These are phyloP conservation scores for Antrozous pallidus DNA, from an alignment of 2,797 vertebrate genomes.

Conservation along the genomic window DNA sequence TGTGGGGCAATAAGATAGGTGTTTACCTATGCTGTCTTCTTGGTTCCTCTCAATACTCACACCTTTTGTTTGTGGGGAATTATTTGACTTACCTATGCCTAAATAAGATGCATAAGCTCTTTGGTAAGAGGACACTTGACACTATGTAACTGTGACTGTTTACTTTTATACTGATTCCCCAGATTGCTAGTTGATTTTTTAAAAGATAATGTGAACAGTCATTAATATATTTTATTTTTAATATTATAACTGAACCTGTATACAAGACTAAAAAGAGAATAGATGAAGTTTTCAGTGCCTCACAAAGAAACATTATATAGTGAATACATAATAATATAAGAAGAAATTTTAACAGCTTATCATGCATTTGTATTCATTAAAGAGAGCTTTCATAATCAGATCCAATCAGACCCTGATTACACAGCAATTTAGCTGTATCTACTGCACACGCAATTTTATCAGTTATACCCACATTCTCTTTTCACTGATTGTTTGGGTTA, in stretches of 20 bases:
- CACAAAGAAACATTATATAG: constrained; percentile 7
- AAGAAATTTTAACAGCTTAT: constrained; percentile 48
- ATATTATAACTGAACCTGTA: background rate
- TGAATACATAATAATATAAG: constrained; percentile 41
- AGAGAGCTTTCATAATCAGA: constrained; percentile 62
- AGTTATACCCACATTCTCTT: constrained; percentile 32
- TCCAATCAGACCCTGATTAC: constrained; percentile 58
- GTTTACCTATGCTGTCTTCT: too few species aligned
- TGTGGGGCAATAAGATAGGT: too few species aligned
- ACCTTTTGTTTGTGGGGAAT: background rate
- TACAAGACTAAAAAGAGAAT: background rate
- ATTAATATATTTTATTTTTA: constrained; percentile 28
- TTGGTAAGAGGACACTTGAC: background rate
- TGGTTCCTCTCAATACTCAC: too few species aligned
- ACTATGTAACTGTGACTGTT: background rate
- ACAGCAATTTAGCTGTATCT: constrained; percentile 62
- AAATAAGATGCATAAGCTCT: background rate
- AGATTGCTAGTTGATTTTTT: constrained; percentile 16
- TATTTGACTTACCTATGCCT: background rate
- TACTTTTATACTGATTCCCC: background rate
- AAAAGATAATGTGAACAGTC: background rate
- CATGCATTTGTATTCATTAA: constrained; percentile 70
- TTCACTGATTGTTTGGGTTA: constrained; percentile 37
- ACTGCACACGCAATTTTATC: constrained; percentile 37
- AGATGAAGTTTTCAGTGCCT: background rate